These are phyloP conservation scores for Euplagia quadripunctaria DNA, from an alignment of 2,888 invertebrate species.

Conservation along the genomic window DNA sequence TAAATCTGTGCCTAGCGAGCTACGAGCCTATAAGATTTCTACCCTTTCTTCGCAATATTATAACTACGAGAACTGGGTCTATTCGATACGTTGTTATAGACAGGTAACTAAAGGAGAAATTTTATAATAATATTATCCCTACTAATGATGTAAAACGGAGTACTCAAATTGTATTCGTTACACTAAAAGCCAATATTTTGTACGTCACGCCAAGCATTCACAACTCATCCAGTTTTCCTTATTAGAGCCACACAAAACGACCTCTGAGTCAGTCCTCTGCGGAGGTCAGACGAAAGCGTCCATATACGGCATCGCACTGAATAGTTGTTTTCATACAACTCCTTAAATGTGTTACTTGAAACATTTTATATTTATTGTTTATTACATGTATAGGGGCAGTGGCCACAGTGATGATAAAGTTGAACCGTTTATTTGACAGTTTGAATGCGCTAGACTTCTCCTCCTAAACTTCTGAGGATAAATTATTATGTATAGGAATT, in stretches of 20 bases:
- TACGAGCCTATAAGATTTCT: too few relatives aligned
- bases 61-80: too few relatives aligned
- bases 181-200: not conserved
- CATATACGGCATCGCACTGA: conserved; percentile 62
- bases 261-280: conserved; percentile 59
- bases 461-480: too few relatives aligned
- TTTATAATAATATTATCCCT: not conserved
- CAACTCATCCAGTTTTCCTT: conserved; percentile 35
- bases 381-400: too few relatives aligned
- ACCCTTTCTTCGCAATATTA: too few relatives aligned
- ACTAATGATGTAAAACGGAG: not conserved
- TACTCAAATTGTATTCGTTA: not conserved
- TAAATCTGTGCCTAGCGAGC: too few relatives aligned
- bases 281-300: conserved; percentile 72
- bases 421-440: too few relatives aligned
- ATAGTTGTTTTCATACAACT: conserved; percentile 39
- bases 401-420: too few relatives aligned
- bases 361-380: too few relatives aligned
- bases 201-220: not conserved
- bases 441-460: too few relatives aligned
- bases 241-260: conserved; percentile 28
- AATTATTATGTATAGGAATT: too few relatives aligned
- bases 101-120: not conserved
- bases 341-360: conserved; percentile 22
- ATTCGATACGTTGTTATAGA: too few relatives aligned